Evolutionary conservation across 1,140 invertebrate species (phyloP).

Genomic region (Kradibia gibbosae): DNA sequence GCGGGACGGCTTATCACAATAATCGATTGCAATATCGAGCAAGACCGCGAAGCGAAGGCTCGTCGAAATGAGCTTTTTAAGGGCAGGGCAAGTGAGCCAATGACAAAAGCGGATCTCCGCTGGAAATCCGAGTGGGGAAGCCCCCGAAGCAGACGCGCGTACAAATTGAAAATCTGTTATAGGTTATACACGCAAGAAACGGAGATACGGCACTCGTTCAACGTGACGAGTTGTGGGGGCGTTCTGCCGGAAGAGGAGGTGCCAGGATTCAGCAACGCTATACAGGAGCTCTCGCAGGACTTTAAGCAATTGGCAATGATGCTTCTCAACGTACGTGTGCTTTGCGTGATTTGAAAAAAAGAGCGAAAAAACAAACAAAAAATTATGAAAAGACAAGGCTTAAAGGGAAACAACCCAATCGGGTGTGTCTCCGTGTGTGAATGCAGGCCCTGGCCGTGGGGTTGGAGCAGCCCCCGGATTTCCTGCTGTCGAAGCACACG

Average conservation of each 20-base stretch:
- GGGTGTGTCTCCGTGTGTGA: constrained; percentile 23
- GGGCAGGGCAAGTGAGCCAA: too few relatives aligned
- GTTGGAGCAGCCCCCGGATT: constrained; percentile 70
- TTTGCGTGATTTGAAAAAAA: constrained; percentile 44
- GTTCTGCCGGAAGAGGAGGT: constrained; percentile 79
- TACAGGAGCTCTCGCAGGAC: constrained; percentile 77
- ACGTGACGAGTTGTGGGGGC: constrained; percentile 76
- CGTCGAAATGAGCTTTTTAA: too few relatives aligned
- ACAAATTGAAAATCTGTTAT: not conserved
- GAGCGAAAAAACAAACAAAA: constrained; percentile 23
- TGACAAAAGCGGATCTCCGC: too few relatives aligned
- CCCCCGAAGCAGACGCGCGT: not conserved
- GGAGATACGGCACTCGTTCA: constrained; percentile 79
- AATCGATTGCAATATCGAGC: too few relatives aligned
- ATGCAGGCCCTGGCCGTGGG: constrained; percentile 77
- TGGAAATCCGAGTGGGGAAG: not conserved
- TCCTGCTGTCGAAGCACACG: constrained; percentile 77
- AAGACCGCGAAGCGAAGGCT: too few relatives aligned
- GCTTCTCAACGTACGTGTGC: constrained; percentile 68
- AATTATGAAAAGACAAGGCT: constrained; percentile 19
- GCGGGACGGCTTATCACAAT: too few relatives aligned
- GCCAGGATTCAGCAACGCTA: constrained; percentile 77
- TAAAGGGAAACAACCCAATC: constrained; percentile 26
- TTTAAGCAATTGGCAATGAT: constrained; percentile 79
- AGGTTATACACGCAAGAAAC: constrained; percentile 52